Evolutionary conservation across 2,113 vertebrate species (phyloP).

Genomic region (Notarius quadriscutis): DNA sequence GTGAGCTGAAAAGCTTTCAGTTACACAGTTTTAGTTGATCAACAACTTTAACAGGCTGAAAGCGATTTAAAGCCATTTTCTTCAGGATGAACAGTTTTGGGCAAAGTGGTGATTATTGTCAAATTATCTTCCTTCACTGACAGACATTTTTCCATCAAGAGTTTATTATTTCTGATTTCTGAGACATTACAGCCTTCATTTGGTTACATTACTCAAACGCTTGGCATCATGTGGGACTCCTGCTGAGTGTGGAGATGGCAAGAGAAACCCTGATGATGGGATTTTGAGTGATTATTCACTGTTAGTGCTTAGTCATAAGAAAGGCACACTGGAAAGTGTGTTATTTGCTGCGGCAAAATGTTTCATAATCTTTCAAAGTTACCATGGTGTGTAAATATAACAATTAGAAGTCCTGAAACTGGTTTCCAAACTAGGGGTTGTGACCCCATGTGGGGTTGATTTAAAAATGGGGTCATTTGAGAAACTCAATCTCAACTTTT

Average conservation of each 20-base stretch:
- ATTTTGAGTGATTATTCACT: not conserved
- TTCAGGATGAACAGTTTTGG: not conserved
- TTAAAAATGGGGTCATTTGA: not conserved
- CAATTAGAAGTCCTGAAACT: not conserved
- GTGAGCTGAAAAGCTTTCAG: not conserved
- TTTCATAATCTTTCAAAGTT: not conserved
- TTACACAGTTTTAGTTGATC: not conserved
- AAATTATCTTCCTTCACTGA: not conserved
- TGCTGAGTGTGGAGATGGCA: conserved; percentile 8
- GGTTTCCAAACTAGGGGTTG: not conserved
- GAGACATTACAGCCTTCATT: not conserved
- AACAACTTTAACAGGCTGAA: not conserved
- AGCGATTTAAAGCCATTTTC: not conserved
- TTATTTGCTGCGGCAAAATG: not conserved
- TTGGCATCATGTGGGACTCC: not conserved
- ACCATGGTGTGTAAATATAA: not conserved
- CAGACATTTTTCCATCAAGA: not conserved
- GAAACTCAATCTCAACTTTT: not conserved
- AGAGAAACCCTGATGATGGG: not conserved
- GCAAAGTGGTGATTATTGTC: not conserved
- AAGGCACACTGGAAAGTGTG: not conserved
- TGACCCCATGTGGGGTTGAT: not conserved
- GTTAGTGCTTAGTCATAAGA: not conserved
- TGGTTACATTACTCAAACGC: conserved; percentile 1
- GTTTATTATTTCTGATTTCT: not conserved